Percentiles rank a stretch among this genome's conserved stretches.
Conservation (phyloP, 1,140 invertebrate species). For the Hylaeus anthracinus region DNA sequence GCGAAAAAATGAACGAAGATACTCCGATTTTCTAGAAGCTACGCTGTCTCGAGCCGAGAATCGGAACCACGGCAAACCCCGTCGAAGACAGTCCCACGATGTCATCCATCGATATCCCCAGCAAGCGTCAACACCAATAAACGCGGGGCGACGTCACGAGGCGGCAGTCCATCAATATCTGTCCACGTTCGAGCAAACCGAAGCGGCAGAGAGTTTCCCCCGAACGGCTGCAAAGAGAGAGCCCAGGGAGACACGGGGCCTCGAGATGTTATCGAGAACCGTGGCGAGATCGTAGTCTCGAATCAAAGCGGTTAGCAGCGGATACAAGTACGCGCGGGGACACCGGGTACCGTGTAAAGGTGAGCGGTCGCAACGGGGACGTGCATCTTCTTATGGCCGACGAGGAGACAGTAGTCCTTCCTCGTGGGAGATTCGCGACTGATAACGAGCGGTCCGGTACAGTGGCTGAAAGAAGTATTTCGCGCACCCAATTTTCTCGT, state of each 20-base stretch:
- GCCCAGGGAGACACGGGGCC: background rate
- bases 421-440: conserved; percentile 64
- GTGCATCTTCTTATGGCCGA: conserved; percentile 65
- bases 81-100: conserved; percentile 30
- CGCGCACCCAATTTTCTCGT: background rate
- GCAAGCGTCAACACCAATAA: conserved; percentile 41
- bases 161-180: conserved; percentile 23
- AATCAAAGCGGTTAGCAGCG: conserved; percentile 41
- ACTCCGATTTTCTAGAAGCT: too few species aligned
- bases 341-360: conserved; percentile 37
- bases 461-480: background rate
- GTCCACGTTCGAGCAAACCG: background rate
- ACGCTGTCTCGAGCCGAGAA: too few species aligned
- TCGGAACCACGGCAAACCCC: background rate
- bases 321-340: conserved; percentile 22
- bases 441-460: conserved; percentile 60
- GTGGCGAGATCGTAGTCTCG: conserved; percentile 32
- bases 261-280: conserved; percentile 25
- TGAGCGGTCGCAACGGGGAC: conserved; percentile 17
- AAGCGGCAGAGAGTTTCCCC: background rate
- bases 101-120: conserved; percentile 15
- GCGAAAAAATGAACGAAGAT: too few species aligned
- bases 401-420: conserved; percentile 68
- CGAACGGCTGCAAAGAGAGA: background rate
- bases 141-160: conserved; percentile 8